Evolutionary conservation across 1,140 invertebrate species (phyloP).

Genomic region (Brachionus rubens): DNA sequence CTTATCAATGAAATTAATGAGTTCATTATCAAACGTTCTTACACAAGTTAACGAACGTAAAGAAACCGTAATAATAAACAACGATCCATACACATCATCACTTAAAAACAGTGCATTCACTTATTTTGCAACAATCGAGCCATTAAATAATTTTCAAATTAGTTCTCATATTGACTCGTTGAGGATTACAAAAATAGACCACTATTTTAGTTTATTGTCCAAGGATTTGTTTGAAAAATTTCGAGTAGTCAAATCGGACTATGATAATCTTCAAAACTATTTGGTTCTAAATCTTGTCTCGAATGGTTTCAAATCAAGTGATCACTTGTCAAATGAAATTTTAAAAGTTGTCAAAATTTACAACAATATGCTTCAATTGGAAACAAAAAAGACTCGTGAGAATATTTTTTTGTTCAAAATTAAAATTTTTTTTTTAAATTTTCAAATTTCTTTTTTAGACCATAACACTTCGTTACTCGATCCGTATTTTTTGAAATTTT

Average conservation of each 20-base stretch:
- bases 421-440: not conserved
- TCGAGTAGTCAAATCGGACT: slow-evolving; percentile 9
- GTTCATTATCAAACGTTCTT: slow-evolving; percentile 55
- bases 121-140: slow-evolving; percentile 50
- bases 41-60: slow-evolving; percentile 49
- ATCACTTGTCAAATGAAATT: not conserved
- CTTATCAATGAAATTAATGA: slow-evolving; percentile 52
- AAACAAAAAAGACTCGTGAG: slow-evolving; percentile 8
- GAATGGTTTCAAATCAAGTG: not conserved
- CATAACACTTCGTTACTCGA: not conserved
- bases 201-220: slow-evolving; percentile 19
- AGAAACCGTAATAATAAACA: slow-evolving; percentile 16
- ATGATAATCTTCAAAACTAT: slow-evolving; percentile 5
- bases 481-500: not conserved
- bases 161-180: slow-evolving; percentile 46
- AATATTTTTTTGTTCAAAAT: not conserved
- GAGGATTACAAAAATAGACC: slow-evolving; percentile 27
- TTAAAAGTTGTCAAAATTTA: slow-evolving; percentile 2
- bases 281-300: not conserved
- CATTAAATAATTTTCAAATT: slow-evolving; percentile 51
- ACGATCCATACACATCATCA: slow-evolving; percentile 51
- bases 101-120: slow-evolving; percentile 51
- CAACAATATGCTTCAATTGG: not conserved
- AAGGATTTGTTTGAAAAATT: slow-evolving; percentile 45
- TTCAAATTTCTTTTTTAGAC: not conserved